Evolutionary conservation across 2,888 invertebrate genomes (phyloP), one percentile per base, ranked within the genome.

Genomic region (Beris morrisii): DNA sequence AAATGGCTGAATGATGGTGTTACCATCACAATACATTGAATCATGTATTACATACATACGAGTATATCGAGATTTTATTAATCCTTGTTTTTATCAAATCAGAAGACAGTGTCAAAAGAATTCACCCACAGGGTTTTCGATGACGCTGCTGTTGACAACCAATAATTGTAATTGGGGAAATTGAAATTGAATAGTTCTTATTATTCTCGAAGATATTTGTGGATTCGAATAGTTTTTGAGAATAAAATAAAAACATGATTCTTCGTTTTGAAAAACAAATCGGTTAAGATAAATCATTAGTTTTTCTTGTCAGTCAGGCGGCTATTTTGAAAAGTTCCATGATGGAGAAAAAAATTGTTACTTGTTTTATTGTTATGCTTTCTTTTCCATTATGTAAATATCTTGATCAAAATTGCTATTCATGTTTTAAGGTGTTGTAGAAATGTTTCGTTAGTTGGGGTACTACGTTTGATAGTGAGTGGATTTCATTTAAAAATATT

Each of bases 21-120:
- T 9, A 38, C 38, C 38, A 38, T 38, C 7, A 38, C 5, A 38
- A 38, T 7, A 38, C 22, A 22, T 22, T 22, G 22, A 22, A 22
- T 22, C 22, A 22, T 22, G 22, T 22, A 7, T 38, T 7, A 38
- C 2, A 9, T 38, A 38, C 38, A 9, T 38, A 38, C 38, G 4
- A n/a, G n/a, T 38, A 38, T 38, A 5, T 38, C 38, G 9, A 22
- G 22, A 22, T 22, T 3, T 22, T 22, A 22, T 2, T 22, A 22
- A 22, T 22, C 22, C 22, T 22, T 63, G 63, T 64, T 64, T 64
- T 65, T 32, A 11, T 57, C 80, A 79, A 79, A 79, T 79, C 80
- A 80, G 79, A 79, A 79, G 79, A 79, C 80, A 79, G 79, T 79
- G 79, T 79, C 79, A 79, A 79, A 79, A 79, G 75, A 79, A 79